Conservation (phyloP, 1,140 invertebrate species). For the Drosophila ambigua region DNA sequence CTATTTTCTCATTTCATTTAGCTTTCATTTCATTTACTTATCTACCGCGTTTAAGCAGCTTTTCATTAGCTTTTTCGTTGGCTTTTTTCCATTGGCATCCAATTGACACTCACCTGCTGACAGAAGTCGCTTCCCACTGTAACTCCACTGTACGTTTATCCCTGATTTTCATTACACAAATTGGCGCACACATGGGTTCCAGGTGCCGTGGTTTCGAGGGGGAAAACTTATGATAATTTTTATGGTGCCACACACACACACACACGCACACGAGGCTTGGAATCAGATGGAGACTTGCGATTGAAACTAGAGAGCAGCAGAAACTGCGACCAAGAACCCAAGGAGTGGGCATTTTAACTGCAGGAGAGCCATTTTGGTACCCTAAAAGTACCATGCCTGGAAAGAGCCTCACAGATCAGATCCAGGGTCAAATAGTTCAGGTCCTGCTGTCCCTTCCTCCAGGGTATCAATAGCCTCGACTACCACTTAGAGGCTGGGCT, state of each 20-base stretch:
- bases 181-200: conserved; percentile 11
- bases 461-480: too few relatives aligned
- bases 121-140: conserved; percentile 4
- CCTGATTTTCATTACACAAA: conserved; percentile 65
- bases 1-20: too few relatives aligned
- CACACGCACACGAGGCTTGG: conserved; percentile 20
- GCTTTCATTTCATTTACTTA: conserved; percentile 10
- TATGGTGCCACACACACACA: conserved; percentile 7
- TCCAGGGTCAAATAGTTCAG: too few relatives aligned
- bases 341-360: not conserved
- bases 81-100: not conserved
- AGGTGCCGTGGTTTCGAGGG: not conserved
- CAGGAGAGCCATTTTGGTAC: too few relatives aligned
- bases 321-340: conserved; percentile 9
- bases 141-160: conserved; percentile 6
- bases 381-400: too few relatives aligned
- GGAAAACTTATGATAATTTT: conserved; percentile 66
- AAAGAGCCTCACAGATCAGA: too few relatives aligned
- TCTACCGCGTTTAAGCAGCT: not conserved
- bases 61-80: conserved; percentile 30
- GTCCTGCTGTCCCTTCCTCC: too few relatives aligned
- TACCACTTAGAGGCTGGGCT: too few relatives aligned
- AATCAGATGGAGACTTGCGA: conserved; percentile 30
- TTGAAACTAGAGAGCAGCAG: conserved; percentile 18
- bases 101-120: conserved; percentile 33